phyloP scores from a whole-genome alignment of 2,113 vertebrate genomes.

The Oreochromis niloticus region DNA sequence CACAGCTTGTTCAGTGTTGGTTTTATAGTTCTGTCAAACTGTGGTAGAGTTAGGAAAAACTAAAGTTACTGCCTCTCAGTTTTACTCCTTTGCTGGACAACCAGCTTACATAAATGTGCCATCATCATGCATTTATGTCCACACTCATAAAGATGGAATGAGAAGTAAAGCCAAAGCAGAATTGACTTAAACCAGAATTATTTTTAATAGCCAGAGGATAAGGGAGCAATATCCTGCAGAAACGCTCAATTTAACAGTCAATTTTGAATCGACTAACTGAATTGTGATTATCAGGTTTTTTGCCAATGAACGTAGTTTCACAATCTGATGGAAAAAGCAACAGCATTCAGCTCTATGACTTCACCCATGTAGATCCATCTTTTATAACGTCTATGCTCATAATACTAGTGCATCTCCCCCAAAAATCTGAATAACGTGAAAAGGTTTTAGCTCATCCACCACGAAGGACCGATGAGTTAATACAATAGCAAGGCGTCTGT shows the following conservation, averaged over 20 bases:
- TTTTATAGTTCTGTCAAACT: background rate
- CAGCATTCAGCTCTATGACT: background rate
- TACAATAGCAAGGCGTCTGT: background rate
- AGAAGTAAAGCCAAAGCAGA: background rate
- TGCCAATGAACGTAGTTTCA: background rate
- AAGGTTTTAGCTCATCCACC: background rate
- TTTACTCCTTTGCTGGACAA: background rate
- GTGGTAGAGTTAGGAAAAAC: background rate
- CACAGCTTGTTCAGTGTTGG: background rate
- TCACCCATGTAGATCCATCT: background rate
- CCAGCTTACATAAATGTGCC: background rate
- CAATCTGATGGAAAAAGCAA: background rate
- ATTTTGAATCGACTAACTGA: background rate
- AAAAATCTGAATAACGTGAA: background rate
- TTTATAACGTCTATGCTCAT: background rate
- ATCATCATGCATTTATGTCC: background rate
- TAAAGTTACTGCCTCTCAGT: background rate
- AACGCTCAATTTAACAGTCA: background rate
- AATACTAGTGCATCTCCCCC: background rate
- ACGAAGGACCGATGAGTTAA: background rate
- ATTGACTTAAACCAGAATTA: background rate
- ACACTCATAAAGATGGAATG: background rate
- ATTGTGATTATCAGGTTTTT: background rate
- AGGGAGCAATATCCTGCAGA: background rate
- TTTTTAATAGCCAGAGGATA: background rate